A percentile compares a stretch with the other conserved stretches of the same genome.
phyloP scores from a whole-genome alignment of 2,797 vertebrate species.

The Labroides dimidiatus region DNA sequence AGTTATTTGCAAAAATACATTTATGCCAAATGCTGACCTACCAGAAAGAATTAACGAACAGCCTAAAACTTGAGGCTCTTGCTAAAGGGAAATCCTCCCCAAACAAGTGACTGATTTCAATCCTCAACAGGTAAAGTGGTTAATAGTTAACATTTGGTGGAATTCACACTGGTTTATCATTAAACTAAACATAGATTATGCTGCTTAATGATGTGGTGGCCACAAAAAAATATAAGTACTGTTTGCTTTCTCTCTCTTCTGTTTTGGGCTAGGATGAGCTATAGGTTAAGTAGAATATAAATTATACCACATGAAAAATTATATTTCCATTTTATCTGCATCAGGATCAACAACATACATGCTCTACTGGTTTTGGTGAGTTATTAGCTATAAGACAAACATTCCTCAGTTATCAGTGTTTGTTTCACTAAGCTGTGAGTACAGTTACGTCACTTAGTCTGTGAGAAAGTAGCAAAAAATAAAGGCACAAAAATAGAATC shows the following conservation, averaged over 20 bases:
- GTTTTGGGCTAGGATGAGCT: not conserved
- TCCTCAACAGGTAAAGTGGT: not conserved
- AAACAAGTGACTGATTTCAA: not conserved
- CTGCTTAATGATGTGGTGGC: not conserved
- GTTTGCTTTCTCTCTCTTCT: not conserved
- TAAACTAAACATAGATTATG: constrained; percentile 24
- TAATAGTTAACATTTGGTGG: constrained; percentile 27
- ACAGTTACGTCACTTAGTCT: constrained; percentile 27
- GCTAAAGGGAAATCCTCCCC: not conserved
- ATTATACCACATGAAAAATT: not conserved
- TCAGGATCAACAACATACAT: constrained; percentile 20
- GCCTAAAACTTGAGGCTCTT: too few species aligned
- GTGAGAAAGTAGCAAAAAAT: too few species aligned
- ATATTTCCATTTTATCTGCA: constrained; percentile 10
- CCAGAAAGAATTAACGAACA: too few species aligned
- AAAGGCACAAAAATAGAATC: too few species aligned
- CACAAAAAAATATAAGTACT: not conserved
- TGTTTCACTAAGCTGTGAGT: constrained; percentile 37
- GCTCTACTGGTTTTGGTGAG: constrained; percentile 62
- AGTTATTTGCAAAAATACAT: too few species aligned
- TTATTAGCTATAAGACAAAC: constrained; percentile 79
- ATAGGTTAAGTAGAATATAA: not conserved
- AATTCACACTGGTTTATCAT: constrained; percentile 10
- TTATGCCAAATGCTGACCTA: not conserved
- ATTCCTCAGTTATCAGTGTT: constrained; percentile 79